Evolutionary conservation across 1,140 invertebrate genomes (phyloP), one percentile per base, ranked within the genome.

Genomic region (Aphelenchoides fujianensis): DNA sequence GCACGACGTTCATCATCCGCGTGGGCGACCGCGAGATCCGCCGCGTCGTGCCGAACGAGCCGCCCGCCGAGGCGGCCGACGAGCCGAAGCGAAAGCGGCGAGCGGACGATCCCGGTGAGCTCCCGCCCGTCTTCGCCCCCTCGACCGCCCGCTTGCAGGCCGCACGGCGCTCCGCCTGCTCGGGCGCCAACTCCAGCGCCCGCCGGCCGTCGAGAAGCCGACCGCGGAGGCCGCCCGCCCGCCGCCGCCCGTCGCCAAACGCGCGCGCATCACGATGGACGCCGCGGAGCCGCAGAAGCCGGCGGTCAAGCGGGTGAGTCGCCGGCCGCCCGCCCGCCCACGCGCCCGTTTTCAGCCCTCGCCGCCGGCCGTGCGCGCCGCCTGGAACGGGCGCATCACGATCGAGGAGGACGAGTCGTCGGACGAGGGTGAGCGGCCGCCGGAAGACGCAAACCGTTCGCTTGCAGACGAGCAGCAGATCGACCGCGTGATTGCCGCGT

Each of bases 361-460:
- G 35, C 74, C 72, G 5, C 76, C 74, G 0, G 19, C n/a, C n/a
- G n/a, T 74, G 36, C 48, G 72, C 23, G 62, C 77, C 5, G 31
- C 68, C 30, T 77, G 75, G 75, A 55, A 78, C 62, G 75, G 75
- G 1, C 74, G 63, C 32, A 79, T 77, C 19, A 74, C 57, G 30
- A 61, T 76, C 32, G n/a, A n/a, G n/a, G 76, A 76, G 35, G 76
- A 79, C 27, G 32, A 61, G 12, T 74, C 71, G 35, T 71, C 68
- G 34, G 75, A 77, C 57, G 75, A 77, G 53, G 75, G 69, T 76
- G 27, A 73, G 66, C 32, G 35, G 5, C n/a, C n/a, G n/a, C 63
- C 27, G 12, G 12, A 12, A 55, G 52, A 62, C 63, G 9, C 16
- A 12, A 67, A 69, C 61, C 7, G n/a, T 76, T 63, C 16, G 12